Evolutionary conservation across 2,888 invertebrate species (phyloP).

Genomic region (Lepidonotus clava): DNA sequence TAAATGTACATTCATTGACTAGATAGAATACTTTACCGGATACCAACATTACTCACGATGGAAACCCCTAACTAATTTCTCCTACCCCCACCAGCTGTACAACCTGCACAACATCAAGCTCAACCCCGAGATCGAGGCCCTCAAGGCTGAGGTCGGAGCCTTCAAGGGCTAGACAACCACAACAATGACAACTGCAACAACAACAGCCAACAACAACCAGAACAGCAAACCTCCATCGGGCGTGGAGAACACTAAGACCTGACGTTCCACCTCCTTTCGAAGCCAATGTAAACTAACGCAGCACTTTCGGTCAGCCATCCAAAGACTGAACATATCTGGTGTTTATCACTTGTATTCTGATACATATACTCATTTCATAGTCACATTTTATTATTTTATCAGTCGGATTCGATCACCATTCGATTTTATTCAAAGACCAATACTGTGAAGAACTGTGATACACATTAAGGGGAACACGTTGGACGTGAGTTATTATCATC

Average conservation of each 20-base stretch:
- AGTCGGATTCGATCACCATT: no score
- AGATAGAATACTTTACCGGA: no score
- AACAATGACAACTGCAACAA: not conserved
- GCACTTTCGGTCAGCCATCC: no score
- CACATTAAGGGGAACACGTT: not conserved
- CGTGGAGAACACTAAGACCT: no score
- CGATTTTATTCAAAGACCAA: not conserved
- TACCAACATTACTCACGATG: no score
- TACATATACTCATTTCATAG: not conserved
- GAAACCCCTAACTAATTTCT: no score
- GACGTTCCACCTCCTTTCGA: no score
- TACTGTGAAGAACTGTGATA: slow-evolving; percentile 11
- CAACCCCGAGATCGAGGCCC: slow-evolving; percentile 57
- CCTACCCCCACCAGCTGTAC: not conserved
- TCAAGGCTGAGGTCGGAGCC: slow-evolving; percentile 56
- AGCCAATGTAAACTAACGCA: no score
- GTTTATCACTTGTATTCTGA: not conserved
- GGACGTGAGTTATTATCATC: not conserved
- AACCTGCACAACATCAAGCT: slow-evolving; percentile 38
- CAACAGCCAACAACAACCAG: not conserved
- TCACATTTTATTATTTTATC: not conserved
- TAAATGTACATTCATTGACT: no score
- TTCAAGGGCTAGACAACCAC: slow-evolving; percentile 29
- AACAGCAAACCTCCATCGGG: no score
- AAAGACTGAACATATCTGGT: no score